Evolutionary conservation across 2,797 vertebrate genomes (phyloP), one percentile per base, ranked within the genome.

Genomic region (Enteromius mattozi): DNA sequence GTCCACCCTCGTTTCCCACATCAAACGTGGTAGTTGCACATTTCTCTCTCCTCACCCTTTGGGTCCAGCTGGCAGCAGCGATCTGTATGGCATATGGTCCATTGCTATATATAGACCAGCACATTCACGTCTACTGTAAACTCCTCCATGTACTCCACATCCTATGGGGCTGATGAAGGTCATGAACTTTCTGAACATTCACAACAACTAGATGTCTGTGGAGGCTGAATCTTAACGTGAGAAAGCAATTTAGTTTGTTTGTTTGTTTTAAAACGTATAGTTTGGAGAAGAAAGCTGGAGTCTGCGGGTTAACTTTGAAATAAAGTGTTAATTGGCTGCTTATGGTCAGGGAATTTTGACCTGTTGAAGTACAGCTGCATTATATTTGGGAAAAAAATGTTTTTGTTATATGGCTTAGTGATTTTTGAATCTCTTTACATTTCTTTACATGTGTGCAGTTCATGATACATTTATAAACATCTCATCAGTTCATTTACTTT

Each of bases 261-360:
- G 10, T 45, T 45, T 12, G 42, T 45, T 45, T 45, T 45, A 45
- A 45, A 45, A 45, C 42, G 13, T 42, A 42, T 45, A 45, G 42
- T 12, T 13, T 27, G 54, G 19, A 0, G 30, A 71, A 40, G 65
- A 37, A 68, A 56, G 45, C 79, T 80, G 68, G 86, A 81, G 59
- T 14, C 45, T 70, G 86, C 68, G 74, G 2, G 70, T 85, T 88
- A 85, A 90, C 87, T 89, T 90, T 81, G 1, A 61, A 71, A 70
- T 82, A 77, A 86, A 86, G 87, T 85, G 91, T 92, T 91, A 86
- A 93, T 92, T 54, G 27, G 13, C 61, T 33, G 42, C 17, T 42
- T 66, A 12, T 51, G 19, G 45, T 80, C 33, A 27, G 65, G 33
- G 21, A 27, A 40, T 70, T 80, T 80, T 0, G 1, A 70, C 33